phyloP scores from a whole-genome alignment of 2,113 vertebrate species.

The Tympanuchus pallidicinctus region DNA sequence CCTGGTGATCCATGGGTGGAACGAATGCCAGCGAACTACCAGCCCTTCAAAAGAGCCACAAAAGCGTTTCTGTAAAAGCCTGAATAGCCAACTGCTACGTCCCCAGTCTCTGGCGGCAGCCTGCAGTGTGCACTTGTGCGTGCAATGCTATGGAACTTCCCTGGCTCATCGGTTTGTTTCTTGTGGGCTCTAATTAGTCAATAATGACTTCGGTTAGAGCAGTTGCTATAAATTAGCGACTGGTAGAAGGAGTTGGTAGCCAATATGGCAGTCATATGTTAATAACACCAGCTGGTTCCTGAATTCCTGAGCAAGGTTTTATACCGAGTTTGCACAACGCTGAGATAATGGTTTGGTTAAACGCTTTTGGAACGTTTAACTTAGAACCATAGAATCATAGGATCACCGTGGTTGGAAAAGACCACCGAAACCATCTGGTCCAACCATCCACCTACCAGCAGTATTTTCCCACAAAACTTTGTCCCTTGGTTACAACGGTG shows the following conservation, averaged over 20 bases:
- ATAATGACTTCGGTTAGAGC: slow-evolving; percentile 21
- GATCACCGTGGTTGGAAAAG: too few relatives aligned
- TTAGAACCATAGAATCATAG: too few relatives aligned
- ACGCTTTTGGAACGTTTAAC: background rate
- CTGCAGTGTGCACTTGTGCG: background rate
- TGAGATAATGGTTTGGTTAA: background rate
- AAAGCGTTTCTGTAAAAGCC: slow-evolving; percentile 59
- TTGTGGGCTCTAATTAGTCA: slow-evolving; percentile 30
- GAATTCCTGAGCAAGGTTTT: background rate
- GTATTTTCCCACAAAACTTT: too few relatives aligned
- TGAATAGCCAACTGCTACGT: background rate
- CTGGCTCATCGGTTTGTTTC: background rate
- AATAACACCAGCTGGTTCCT: background rate
- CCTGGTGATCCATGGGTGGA: slow-evolving; percentile 27
- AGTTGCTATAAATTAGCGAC: slow-evolving; percentile 31
- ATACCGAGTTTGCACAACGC: background rate
- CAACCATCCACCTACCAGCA: too few relatives aligned
- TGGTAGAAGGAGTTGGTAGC: background rate
- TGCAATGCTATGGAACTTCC: background rate
- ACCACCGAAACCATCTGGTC: too few relatives aligned
- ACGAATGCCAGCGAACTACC: slow-evolving; percentile 8
- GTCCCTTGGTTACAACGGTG: background rate
- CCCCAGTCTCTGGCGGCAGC: background rate
- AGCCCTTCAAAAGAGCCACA: slow-evolving; percentile 38
- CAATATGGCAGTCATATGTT: background rate